Evolutionary conservation across 2,888 invertebrate species (phyloP).

Genomic region (Blastobasis lacticolella): DNA sequence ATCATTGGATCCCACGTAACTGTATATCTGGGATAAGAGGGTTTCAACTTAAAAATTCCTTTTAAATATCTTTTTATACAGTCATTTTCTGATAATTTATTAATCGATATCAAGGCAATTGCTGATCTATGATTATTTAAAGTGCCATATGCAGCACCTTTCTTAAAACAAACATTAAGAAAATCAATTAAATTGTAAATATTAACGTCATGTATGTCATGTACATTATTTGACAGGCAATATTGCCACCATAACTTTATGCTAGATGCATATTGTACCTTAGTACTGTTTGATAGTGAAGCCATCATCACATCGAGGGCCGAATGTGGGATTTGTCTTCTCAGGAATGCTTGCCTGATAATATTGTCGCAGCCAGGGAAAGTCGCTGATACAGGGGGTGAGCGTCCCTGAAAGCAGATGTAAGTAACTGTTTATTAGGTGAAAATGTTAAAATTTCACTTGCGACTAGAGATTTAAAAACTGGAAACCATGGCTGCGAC

Average conservation of each 20-base stretch:
- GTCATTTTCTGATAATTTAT: constrained; percentile 3
- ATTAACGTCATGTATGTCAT: constrained; percentile 1
- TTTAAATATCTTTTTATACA: constrained; percentile 12
- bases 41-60: constrained; percentile 10
- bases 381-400: constrained; percentile 11
- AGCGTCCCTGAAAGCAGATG: constrained; percentile 10
- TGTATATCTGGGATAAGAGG: constrained; percentile 6
- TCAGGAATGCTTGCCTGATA: constrained; percentile 10
- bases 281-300: constrained; percentile 9
- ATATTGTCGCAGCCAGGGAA: constrained; percentile 12
- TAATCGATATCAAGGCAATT: constrained; percentile 9
- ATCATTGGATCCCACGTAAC: constrained; percentile 10
- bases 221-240: constrained; percentile 1
- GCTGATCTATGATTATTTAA: constrained; percentile 13
- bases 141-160: constrained; percentile 9
- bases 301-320: constrained; percentile 8
- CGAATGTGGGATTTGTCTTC: constrained; percentile 4
- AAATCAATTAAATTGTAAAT: constrained; percentile 3
- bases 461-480: not conserved
- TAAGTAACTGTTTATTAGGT: constrained; percentile 9
- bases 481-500: not conserved
- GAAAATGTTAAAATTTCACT: not conserved
- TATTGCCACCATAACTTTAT: constrained; percentile 11
- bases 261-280: constrained; percentile 5
- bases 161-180: constrained; percentile 1